Base-by-base conservation (phyloP, 2,888 invertebrate genomes). In the Orthosia gracilis region DNA sequence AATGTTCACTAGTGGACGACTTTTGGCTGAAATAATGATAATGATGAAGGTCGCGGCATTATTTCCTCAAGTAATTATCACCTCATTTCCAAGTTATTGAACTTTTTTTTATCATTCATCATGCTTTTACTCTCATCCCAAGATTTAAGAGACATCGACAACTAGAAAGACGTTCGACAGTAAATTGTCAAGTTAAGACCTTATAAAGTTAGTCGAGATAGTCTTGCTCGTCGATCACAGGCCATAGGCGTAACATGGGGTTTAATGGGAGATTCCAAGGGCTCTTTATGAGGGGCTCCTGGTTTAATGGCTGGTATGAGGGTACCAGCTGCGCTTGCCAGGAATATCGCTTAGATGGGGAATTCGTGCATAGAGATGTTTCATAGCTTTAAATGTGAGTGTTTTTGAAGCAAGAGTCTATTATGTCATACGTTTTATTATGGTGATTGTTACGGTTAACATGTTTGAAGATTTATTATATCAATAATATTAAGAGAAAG, bases 181-280 rank as follows among this genome's bases (percentile, higher is more conserved):
- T 80, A 84, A 80, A 79, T 83, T 68, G 67, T 61, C 64, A 61
- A 68, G n/a, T 64, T 31, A 50, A 67, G 79, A 23, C 80, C 52
- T 55, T 72, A 26, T 62, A 83, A 58, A 79, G 26, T 72, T 62
- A 47, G 67, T 65, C 64, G 26, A 54, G 54, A 73, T 68, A 54
- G 80, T 57, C 58, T 50, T n/a, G 31, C 31, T n/a, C 64, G 55
- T 83, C 64, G 58, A 83, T 79, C 66, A 68, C 55, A 73, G 67
- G 15, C 73, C 23, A 54, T 55, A 63, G 55, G 40, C 23, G 26
- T 78, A 64, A 83, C 61, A 61, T 55, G 64, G 59, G 59, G 64
- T 69, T 78, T 55, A 61, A 64, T 65, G 55, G 18, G 45, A 50
- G 31, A 52, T 47, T 62, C 26, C 17, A 69, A 13, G 64, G 64